A percentile compares a stretch with the other conserved stretches of the same genome.
Conservation (phyloP, 2,888 invertebrate species). For the Sphecodes monilicornis region DNA sequence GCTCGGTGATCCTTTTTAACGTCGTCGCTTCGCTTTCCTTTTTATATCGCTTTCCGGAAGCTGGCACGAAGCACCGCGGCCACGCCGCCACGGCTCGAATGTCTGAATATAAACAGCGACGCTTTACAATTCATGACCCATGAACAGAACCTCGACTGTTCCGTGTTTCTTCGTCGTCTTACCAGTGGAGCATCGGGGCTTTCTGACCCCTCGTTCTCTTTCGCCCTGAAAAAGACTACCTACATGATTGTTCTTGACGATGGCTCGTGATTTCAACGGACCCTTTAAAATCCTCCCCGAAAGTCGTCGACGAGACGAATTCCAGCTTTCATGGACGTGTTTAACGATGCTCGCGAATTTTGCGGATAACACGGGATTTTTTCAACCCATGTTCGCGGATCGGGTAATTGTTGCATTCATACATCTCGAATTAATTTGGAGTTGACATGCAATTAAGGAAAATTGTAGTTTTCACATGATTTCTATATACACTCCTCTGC, state of each 20-base stretch:
- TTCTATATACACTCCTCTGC: no score
- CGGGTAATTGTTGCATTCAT: background rate
- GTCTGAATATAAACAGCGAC: constrained; percentile 70
- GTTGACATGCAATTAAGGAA: background rate
- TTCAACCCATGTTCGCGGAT: background rate
- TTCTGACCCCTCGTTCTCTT: background rate
- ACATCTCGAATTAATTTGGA: background rate
- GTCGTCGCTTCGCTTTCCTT: constrained; percentile 60
- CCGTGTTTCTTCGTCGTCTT: constrained; percentile 41
- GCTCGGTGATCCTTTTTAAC: constrained; percentile 61
- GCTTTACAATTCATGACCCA: constrained; percentile 72
- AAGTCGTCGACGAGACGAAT: background rate
- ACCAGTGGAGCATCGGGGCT: constrained; percentile 33
- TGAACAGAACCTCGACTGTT: constrained; percentile 52
- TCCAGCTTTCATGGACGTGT: background rate
- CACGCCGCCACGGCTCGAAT: constrained; percentile 54
- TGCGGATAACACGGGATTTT: background rate
- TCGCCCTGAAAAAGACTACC: constrained; percentile 17
- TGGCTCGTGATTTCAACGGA: constrained; percentile 23
- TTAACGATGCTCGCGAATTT: background rate
- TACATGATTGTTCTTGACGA: constrained; percentile 36
- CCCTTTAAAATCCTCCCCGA: background rate
- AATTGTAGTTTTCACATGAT: no score
- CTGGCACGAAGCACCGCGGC: constrained; percentile 60
- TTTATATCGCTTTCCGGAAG: constrained; percentile 62